Conservation (phyloP, 2,797 vertebrate species). For the Sebastolobus alascanus region DNA sequence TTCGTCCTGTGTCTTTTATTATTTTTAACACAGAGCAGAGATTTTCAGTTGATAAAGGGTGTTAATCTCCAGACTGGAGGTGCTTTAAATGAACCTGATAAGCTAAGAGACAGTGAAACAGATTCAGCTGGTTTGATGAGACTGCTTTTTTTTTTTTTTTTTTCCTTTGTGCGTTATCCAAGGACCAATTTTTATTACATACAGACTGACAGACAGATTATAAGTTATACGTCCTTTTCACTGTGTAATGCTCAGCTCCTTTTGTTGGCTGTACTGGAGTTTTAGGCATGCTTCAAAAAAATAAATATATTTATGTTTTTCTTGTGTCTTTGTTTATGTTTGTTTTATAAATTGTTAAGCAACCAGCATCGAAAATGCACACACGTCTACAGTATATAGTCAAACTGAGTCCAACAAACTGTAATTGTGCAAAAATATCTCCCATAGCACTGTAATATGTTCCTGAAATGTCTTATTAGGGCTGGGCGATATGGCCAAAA, state of each 20-base stretch:
- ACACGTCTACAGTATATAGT: too few relatives aligned
- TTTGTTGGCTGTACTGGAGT: slow-evolving; percentile 70
- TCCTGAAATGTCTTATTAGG: too few relatives aligned
- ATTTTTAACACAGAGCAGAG: slow-evolving; percentile 51
- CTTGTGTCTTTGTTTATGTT: slow-evolving; percentile 33
- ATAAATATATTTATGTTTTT: slow-evolving; percentile 83
- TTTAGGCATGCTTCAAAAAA: slow-evolving; percentile 76
- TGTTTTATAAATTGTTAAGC: neutral
- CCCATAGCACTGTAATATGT: neutral
- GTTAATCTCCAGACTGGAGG: slow-evolving; percentile 59
- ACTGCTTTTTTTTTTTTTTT: slow-evolving; percentile 20
- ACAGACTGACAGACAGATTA: slow-evolving; percentile 54
- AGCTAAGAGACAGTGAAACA: slow-evolving; percentile 64
- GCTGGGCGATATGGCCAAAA: too few relatives aligned
- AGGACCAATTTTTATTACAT: slow-evolving; percentile 69
- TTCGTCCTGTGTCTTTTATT: slow-evolving; percentile 56
- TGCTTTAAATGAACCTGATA: slow-evolving; percentile 72
- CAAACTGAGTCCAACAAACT: neutral
- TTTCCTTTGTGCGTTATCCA: slow-evolving; percentile 54
- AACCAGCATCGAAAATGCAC: neutral
- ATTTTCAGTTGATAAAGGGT: slow-evolving; percentile 44
- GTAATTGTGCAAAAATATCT: neutral
- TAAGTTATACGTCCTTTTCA: slow-evolving; percentile 66
- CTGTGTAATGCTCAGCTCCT: slow-evolving; percentile 67
- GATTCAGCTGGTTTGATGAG: slow-evolving; percentile 52